These are phyloP conservation scores for Metacarcinus magister DNA, from an alignment of 2,888 invertebrate genomes.

Conservation along the genomic window DNA sequence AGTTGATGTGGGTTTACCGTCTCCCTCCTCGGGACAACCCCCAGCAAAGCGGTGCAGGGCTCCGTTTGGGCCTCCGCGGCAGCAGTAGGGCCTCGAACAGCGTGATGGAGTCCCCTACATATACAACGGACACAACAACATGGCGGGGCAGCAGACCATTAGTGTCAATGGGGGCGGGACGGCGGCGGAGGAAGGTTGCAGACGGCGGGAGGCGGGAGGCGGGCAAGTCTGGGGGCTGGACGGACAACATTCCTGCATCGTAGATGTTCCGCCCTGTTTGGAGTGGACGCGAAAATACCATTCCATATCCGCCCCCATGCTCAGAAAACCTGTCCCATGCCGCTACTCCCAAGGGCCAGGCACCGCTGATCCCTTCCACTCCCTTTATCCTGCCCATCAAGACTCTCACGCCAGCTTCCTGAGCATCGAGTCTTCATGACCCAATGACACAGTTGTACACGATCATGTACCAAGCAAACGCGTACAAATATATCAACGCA, in stretches of 20 bases:
- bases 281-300: constrained; percentile 75
- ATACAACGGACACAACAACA: neutral
- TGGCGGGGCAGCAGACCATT: neutral
- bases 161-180: constrained; percentile 26
- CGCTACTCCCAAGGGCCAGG: constrained; percentile 22
- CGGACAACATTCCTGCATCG: constrained; percentile 75
- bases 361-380: neutral
- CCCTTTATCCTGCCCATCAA: neutral
- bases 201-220: neutral
- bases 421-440: neutral
- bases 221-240: constrained; percentile 18
- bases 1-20: neutral
- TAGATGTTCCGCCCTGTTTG: constrained; percentile 73
- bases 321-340: constrained; percentile 66
- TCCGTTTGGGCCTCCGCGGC: neutral
- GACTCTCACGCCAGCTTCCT: neutral
- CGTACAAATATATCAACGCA: neutral
- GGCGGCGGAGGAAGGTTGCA: neutral
- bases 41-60: neutral
- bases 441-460: neutral
- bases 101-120: neutral
- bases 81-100: neutral
- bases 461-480: neutral
- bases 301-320: constrained; percentile 75
- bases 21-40: neutral